These are phyloP conservation scores for Laothoe populi DNA, from an alignment of 2,888 invertebrate genomes.

Conservation along the genomic window DNA sequence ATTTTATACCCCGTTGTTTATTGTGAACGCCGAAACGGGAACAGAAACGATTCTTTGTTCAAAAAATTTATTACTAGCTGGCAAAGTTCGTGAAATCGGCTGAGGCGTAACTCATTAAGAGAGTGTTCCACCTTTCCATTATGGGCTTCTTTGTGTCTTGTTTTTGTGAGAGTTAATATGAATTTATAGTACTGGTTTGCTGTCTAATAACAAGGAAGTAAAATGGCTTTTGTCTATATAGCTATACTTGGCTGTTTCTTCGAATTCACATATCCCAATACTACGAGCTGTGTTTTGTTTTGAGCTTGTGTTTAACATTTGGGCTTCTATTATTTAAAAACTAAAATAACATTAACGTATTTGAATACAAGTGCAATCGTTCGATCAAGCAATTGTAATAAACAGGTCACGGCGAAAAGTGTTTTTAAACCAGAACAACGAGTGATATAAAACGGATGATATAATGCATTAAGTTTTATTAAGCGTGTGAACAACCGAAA, in stretches of 20 bases:
- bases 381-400: slow-evolving; percentile 6
- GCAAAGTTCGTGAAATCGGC: slow-evolving; percentile 51
- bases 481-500: slow-evolving; percentile 2
- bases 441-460: neutral
- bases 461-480: neutral
- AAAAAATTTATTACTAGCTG: slow-evolving; percentile 39
- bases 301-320: neutral
- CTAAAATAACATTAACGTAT: neutral
- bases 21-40: slow-evolving; percentile 55
- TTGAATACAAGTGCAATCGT: neutral
- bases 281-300: neutral
- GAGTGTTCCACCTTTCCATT: slow-evolving; percentile 31
- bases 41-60: slow-evolving; percentile 68
- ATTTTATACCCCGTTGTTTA: slow-evolving; percentile 71
- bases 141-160: slow-evolving; percentile 23
- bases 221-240: neutral
- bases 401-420: slow-evolving; percentile 5
- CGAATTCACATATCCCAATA: neutral
- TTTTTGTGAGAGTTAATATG: slow-evolving; percentile 18
- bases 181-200: slow-evolving; percentile 19
- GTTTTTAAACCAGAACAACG: neutral
- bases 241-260: neutral
- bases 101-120: slow-evolving; percentile 51
- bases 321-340: neutral
- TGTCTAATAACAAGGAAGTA: slow-evolving; percentile 1